Evolutionary conservation across 92 coral and sea anemone species (phyloP), one percentile per base, ranked within the genome.

Genomic region (Metridium senile): DNA sequence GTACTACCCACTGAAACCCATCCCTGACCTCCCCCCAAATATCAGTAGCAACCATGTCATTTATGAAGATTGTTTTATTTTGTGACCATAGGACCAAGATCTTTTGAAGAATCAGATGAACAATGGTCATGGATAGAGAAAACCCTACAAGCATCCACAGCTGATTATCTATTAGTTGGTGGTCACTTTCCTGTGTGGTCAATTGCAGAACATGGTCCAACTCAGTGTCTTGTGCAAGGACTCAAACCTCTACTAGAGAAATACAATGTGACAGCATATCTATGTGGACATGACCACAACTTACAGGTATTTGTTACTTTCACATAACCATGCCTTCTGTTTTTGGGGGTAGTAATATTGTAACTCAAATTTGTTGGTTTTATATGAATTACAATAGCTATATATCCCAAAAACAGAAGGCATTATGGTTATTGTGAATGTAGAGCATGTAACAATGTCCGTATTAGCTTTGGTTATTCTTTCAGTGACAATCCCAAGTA

Each of bases 181-280:
- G 99, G 99, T 16, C 99, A 95, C 79, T 95, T 33, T 39, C 99
- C 99, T 17, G 97, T 95, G 58, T 95, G 97, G 97, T 95, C 99
- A 46, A 85, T 95, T 64, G 99, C 99, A 19, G 99, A 95, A 65
- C 99, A 95, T 70, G 99, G 99, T 11, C 99, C 99, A 17, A 95
- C 99, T 0, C 11, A 57, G 21, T 89, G 97, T 56, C 82, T 95
- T 20, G 99, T 95, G 3, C 35, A 92, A 16, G 32, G 83, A 64
- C 85, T 95, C 28, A 92, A 86, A 78, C 99, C 99, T 20, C 80
- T 95, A 39, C 56, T 92, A 61, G 89, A 92, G 81, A 87, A 85
- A 74, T 92, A 95, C 74, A 64, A 87, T 11, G 96, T 92, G 22
- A 92, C 97, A 11, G 93, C 99, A 47, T 95, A 95, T 62, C 68